Conservation (phyloP, 2,797 vertebrate genomes). For the Melanotaenia boesemani region DNA sequence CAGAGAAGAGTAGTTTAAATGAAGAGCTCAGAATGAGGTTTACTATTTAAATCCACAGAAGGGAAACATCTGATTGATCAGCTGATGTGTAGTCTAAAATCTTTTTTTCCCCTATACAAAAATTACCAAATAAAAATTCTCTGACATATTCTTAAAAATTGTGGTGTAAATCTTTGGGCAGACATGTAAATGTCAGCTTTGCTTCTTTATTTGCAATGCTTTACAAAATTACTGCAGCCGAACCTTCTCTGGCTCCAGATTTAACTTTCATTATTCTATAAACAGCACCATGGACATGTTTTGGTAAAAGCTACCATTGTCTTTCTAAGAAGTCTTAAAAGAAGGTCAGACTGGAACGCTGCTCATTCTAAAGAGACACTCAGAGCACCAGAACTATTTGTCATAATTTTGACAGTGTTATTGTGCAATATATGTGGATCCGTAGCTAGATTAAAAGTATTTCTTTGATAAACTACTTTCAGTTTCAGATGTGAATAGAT, state of each 20-base stretch:
- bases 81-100: not conserved
- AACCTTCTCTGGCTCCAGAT: not conserved
- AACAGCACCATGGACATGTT: not conserved
- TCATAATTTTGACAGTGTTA: not conserved
- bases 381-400: not conserved
- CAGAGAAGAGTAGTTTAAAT: not conserved
- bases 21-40: not conserved
- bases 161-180: not conserved
- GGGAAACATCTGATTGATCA: not conserved
- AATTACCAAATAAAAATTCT: not conserved
- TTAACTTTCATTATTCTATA: not conserved
- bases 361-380: not conserved
- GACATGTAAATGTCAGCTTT: not conserved
- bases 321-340: too few relatives aligned
- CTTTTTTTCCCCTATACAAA: not conserved
- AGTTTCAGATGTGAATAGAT: constrained; percentile 47
- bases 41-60: not conserved
- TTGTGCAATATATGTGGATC: not conserved
- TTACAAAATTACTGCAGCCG: not conserved
- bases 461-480: constrained; percentile 16
- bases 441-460: not conserved
- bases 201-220: not conserved
- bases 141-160: not conserved
- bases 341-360: not conserved
- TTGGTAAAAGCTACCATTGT: too few relatives aligned